Conservation (phyloP, 2,797 vertebrate species). For the Cyclopterus lumpus region DNA sequence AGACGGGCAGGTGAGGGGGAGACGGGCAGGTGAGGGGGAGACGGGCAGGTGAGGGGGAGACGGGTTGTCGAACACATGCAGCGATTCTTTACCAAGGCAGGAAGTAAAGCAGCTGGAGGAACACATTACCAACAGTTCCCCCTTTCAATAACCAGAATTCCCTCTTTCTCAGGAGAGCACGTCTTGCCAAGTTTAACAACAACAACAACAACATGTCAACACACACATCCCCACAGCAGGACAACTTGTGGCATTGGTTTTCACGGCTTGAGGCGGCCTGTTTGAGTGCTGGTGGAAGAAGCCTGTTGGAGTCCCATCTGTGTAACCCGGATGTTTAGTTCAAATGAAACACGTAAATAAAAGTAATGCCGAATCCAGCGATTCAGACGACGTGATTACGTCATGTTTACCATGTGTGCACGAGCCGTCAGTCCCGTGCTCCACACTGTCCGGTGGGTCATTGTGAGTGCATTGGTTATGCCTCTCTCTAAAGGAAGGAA, state of each 20-base stretch:
- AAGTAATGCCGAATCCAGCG: background rate
- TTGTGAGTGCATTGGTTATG: too few relatives aligned
- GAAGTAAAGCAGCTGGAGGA: background rate
- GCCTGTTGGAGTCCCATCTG: background rate
- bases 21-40: too few relatives aligned
- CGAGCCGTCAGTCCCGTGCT: too few relatives aligned
- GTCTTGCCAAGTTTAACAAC: background rate
- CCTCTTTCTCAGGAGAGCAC: background rate
- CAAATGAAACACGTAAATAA: background rate
- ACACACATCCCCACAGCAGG: background rate
- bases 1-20: too few relatives aligned
- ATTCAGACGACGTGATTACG: accelerated
- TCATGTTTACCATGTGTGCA: background rate
- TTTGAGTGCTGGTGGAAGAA: background rate
- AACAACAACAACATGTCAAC: background rate
- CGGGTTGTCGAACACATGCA: background rate
- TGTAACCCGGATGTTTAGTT: background rate
- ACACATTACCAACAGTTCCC: background rate
- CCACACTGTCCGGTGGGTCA: too few relatives aligned
- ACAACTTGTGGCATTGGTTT: background rate
- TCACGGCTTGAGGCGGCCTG: background rate
- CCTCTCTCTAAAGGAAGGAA: background rate
- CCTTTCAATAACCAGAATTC: background rate
- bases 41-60: too few relatives aligned
- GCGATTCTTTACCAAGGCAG: too few relatives aligned